These are phyloP conservation scores for Steinernema khuongi DNA, from an alignment of 1,140 invertebrate genomes.

Conservation along the genomic window DNA sequence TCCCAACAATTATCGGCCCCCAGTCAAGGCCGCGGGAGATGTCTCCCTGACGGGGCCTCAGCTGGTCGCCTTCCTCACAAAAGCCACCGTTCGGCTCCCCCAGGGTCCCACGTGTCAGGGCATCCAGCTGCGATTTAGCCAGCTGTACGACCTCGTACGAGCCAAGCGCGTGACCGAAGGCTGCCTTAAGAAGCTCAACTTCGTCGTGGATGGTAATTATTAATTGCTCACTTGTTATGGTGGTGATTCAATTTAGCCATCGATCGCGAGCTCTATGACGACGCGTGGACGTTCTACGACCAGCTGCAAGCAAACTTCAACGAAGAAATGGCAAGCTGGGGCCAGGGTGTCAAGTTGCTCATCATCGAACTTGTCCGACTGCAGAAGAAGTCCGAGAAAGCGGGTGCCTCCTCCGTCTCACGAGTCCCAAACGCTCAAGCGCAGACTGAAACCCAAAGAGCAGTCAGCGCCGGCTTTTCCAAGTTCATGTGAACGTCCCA, in stretches of 20 bases:
- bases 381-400: neutral
- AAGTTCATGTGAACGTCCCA: neutral
- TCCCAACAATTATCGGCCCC: conserved; percentile 39
- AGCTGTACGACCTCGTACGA: conserved; percentile 39
- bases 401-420: conserved; percentile 6
- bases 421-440: neutral
- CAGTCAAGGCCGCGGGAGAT: conserved; percentile 47
- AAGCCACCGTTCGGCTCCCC: conserved; percentile 42
- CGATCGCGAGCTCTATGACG: conserved; percentile 45
- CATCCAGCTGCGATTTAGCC: conserved; percentile 41
- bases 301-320: conserved; percentile 38
- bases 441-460: neutral
- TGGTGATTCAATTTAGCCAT: conserved; percentile 34
- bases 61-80: conserved; percentile 44
- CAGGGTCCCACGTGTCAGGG: conserved; percentile 46
- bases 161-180: conserved; percentile 36
- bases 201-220: conserved; percentile 44
- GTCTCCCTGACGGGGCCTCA: conserved; percentile 45
- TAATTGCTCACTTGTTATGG: neutral
- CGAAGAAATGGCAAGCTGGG: conserved; percentile 37
- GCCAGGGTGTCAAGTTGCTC: conserved; percentile 43
- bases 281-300: conserved; percentile 43
- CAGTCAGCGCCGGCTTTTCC: neutral
- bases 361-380: conserved; percentile 37
- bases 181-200: conserved; percentile 49